These are phyloP conservation scores for Seriola quinqueradiata DNA, from an alignment of 2,113 vertebrate species.

Conservation along the genomic window DNA sequence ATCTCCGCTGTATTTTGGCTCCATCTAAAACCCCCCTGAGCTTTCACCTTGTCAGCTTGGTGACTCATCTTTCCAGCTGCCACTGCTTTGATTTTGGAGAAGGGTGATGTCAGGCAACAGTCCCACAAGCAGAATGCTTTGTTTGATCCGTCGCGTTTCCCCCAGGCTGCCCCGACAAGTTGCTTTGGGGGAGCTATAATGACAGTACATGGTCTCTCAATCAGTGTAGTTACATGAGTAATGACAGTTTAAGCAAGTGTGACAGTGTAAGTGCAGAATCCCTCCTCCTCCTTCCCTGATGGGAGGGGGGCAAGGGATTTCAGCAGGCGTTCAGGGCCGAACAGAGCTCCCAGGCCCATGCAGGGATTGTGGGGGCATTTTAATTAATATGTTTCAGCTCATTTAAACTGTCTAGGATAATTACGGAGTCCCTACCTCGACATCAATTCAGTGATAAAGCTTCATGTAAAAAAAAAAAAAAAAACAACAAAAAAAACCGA, in stretches of 20 bases:
- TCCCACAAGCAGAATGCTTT: slow-evolving; percentile 59
- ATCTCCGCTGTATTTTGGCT: slow-evolving; percentile 45
- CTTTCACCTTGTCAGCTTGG: slow-evolving; percentile 59
- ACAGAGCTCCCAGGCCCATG: slow-evolving; percentile 10
- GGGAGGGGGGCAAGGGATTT: background rate
- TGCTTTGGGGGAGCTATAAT: slow-evolving; percentile 39
- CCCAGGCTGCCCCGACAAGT: slow-evolving; percentile 47
- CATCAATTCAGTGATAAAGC: slow-evolving; percentile 52
- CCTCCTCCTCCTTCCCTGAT: background rate
- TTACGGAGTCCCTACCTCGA: slow-evolving; percentile 68
- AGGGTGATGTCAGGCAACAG: slow-evolving; percentile 49
- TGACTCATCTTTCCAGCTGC: slow-evolving; percentile 69
- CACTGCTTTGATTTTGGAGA: slow-evolving; percentile 64
- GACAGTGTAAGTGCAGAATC: slow-evolving; percentile 52
- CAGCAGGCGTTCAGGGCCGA: slow-evolving; percentile 8
- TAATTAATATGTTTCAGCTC: slow-evolving; percentile 32
- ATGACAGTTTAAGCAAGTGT: slow-evolving; percentile 59
- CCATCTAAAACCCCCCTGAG: slow-evolving; percentile 13
- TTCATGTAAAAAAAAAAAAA: slow-evolving; percentile 57
- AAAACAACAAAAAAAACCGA: slow-evolving; percentile 22
- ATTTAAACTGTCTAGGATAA: slow-evolving; percentile 31
- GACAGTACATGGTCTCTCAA: slow-evolving; percentile 57
- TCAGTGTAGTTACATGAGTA: slow-evolving; percentile 59
- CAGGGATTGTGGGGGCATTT: slow-evolving; percentile 35
- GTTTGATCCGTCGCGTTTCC: slow-evolving; percentile 59